These are phyloP conservation scores for Parnassius apollo DNA, from an alignment of 2,888 invertebrate genomes.

Conservation along the genomic window DNA sequence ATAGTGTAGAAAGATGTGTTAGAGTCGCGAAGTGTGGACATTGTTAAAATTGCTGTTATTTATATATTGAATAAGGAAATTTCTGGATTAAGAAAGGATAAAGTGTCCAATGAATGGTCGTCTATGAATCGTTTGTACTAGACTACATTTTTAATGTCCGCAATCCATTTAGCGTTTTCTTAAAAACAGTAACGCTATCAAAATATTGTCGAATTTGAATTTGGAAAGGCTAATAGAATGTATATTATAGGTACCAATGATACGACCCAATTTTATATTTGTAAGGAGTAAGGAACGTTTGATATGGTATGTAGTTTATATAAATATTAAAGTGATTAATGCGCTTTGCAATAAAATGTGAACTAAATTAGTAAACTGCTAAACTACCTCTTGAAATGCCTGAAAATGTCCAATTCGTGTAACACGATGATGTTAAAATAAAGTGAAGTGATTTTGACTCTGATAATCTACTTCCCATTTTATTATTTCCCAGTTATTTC, in stretches of 20 bases:
- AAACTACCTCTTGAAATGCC: slow-evolving; percentile 70
- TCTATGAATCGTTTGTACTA: background rate
- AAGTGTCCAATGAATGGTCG: background rate
- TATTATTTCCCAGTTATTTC: slow-evolving; percentile 9
- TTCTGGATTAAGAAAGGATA: background rate
- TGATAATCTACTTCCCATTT: slow-evolving; percentile 30
- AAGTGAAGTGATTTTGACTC: slow-evolving; percentile 65
- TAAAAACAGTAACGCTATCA: too few relatives aligned
- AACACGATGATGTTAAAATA: slow-evolving; percentile 65
- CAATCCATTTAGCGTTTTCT: background rate
- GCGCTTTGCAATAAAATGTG: slow-evolving; percentile 32
- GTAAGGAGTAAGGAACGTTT: slow-evolving; percentile 7
- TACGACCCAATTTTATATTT: slow-evolving; percentile 5
- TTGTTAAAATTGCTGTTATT: slow-evolving; percentile 35
- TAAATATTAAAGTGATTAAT: slow-evolving; percentile 18
- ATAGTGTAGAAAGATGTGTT: slow-evolving; percentile 11
- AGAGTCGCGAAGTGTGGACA: slow-evolving; percentile 13
- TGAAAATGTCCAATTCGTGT: slow-evolving; percentile 67
- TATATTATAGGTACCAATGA: background rate
- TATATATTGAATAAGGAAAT: slow-evolving; percentile 29
- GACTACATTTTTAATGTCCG: background rate
- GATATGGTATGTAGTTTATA: slow-evolving; percentile 12
- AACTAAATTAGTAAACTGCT: slow-evolving; percentile 60
- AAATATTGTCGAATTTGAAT: too few relatives aligned
- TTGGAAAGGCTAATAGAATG: background rate